Evolutionary conservation across 2,888 invertebrate genomes (phyloP).

Genomic region (Sarcophaga rosellei): DNA sequence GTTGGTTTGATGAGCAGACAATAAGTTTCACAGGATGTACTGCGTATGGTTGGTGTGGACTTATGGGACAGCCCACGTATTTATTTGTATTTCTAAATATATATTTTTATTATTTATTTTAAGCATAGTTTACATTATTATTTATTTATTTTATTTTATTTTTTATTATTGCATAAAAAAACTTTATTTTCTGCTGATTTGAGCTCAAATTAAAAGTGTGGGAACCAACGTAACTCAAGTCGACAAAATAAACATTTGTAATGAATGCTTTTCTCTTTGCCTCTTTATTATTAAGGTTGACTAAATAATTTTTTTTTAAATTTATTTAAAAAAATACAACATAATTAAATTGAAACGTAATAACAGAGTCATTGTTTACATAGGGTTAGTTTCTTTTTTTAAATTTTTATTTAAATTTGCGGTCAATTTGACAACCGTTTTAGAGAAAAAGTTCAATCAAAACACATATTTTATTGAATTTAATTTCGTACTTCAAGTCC

Average conservation of each 20-base stretch:
- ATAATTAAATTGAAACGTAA: slow-evolving; percentile 5
- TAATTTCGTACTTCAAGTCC: slow-evolving; percentile 5
- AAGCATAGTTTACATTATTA: slow-evolving; percentile 43
- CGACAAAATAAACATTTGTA: slow-evolving; percentile 56
- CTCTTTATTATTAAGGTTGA: slow-evolving; percentile 36
- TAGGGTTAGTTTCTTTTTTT: neutral
- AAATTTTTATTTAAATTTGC: slow-evolving; percentile 31
- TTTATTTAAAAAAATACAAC: neutral
- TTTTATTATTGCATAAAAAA: slow-evolving; percentile 61
- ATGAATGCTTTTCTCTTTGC: neutral
- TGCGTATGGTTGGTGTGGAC: neutral
- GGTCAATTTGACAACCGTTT: slow-evolving; percentile 55
- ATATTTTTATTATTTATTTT: slow-evolving; percentile 22
- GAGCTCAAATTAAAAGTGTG: slow-evolving; percentile 59
- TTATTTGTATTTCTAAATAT: slow-evolving; percentile 39
- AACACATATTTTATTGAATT: slow-evolving; percentile 20
- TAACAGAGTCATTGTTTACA: neutral
- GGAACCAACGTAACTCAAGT: slow-evolving; percentile 65
- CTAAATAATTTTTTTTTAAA: slow-evolving; percentile 18
- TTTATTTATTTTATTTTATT: slow-evolving; percentile 32
- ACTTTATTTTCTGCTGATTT: slow-evolving; percentile 60
- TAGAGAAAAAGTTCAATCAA: slow-evolving; percentile 5
- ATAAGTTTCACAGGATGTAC: too few species aligned
- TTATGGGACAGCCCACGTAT: neutral
- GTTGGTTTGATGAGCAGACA: too few species aligned